Percentiles rank a stretch among this genome's conserved stretches.
phyloP scores from a whole-genome alignment of 2,113 vertebrate species.

The Psilopsiagon aymara region DNA sequence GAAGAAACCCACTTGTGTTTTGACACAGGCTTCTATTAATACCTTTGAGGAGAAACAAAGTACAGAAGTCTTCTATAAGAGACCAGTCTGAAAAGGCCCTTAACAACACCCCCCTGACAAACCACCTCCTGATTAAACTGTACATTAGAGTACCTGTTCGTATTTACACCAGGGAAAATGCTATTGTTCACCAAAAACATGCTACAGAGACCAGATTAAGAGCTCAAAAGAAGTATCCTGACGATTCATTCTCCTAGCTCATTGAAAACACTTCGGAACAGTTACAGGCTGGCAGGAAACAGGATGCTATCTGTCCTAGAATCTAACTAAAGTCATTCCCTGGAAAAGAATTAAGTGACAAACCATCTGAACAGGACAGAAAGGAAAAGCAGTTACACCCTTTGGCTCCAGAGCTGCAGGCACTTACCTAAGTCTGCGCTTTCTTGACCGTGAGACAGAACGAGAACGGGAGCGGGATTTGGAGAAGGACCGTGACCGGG shows the following conservation, averaged over 20 bases:
- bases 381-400: neutral
- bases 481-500: constrained; percentile 89
- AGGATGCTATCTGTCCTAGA: neutral
- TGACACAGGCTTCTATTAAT: neutral
- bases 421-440: constrained; percentile 90
- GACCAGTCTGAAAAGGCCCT: neutral
- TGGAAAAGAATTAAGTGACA: neutral
- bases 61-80: neutral
- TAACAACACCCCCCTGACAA: neutral
- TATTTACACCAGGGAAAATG: neutral
- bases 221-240: neutral
- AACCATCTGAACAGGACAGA: neutral
- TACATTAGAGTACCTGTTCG: neutral
- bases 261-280: neutral
- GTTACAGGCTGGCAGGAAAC: neutral
- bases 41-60: neutral
- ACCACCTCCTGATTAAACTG: neutral
- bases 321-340: neutral
- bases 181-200: neutral
- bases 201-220: neutral
- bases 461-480: constrained; percentile 88
- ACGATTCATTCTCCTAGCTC: neutral
- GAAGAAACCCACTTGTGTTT: too few relatives aligned
- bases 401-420: neutral
- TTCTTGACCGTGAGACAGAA: constrained; percentile 90